A percentile compares a stretch with the other conserved stretches of the same genome.
Conservation (phyloP, 2,888 invertebrate species). For the Panopea generosa region DNA sequence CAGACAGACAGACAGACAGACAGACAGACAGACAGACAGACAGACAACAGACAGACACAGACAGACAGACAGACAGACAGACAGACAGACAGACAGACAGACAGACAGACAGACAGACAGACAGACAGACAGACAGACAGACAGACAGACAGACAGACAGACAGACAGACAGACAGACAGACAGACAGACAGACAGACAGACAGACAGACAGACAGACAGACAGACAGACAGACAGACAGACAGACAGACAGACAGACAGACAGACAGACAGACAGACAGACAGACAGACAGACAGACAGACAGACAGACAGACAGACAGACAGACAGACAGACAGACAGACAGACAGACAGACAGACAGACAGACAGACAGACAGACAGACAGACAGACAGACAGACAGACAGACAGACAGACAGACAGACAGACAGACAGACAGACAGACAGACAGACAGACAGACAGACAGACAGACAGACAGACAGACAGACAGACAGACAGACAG, state of each 20-base stretch:
- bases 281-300: not conserved
- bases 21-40: too few species aligned
- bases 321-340: slow-evolving; percentile 6
- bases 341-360: not conserved
- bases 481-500: too few species aligned
- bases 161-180: not conserved
- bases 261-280: too few species aligned
- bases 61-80: slow-evolving; percentile 13
- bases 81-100: slow-evolving; percentile 6
- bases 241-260: too few species aligned
- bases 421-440: too few species aligned
- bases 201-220: too few species aligned
- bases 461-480: too few species aligned
- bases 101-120: not conserved
- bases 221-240: too few species aligned
- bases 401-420: too few species aligned
- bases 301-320: slow-evolving; percentile 13
- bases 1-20: too few species aligned
- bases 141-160: slow-evolving; percentile 9
- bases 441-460: not conserved
- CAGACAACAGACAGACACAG: not conserved
- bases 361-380: too few species aligned
- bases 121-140: not conserved
- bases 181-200: not conserved
- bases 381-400: too few species aligned